Base-by-base conservation (phyloP, 2,888 invertebrate species). In the Ormyrus pomaceus region DNA sequence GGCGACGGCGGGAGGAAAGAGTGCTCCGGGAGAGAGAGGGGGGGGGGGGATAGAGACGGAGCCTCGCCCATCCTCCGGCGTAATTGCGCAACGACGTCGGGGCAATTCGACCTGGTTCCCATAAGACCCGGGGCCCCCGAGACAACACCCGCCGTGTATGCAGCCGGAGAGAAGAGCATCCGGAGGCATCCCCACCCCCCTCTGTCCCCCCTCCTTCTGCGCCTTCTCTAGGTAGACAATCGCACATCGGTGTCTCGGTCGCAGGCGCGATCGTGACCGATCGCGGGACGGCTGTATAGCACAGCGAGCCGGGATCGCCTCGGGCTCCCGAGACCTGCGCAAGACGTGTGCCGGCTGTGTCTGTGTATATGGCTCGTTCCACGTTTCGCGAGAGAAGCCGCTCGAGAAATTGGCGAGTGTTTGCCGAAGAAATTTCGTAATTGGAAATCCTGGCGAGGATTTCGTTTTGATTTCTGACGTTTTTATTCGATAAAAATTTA, bases 71-170 rank as follows among this genome's bases (percentile, higher is more conserved):
- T 68, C 68, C 59, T 34, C 34, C 13, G 7, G n/a, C 45, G 62
- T 72, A 69, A 72, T 80, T 80, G 77, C 65, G 77, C 73, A 77
- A 77, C 73, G 51, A 62, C 51, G 69, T 8, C 68, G 56, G 11
- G 66, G 66, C 61, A 58, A 69, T 10, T 73, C 77, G 77, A 80
- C 72, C 77, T 77, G 72, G 69, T 80, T 80, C 80, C 73, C 80
- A 77, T 80, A 77, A 80, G 77, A 71, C 19, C 45, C 50, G 11
- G 55, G 10, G 51, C 68, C 34, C 66, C 6, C 58, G 77, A 62
- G 76, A 71, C 64, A 65, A 58, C 58, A 66, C 58, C 7, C 73
- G 13, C 10, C 7, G 1, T 6, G 13, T 19, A 50, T 34, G 13
- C n/a, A 48, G 19, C 55, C 6, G 55, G 48, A 62, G 66, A 61